phyloP scores from a whole-genome alignment of 2,113 vertebrate genomes.

The Rhynchopsitta pachyrhyncha region DNA sequence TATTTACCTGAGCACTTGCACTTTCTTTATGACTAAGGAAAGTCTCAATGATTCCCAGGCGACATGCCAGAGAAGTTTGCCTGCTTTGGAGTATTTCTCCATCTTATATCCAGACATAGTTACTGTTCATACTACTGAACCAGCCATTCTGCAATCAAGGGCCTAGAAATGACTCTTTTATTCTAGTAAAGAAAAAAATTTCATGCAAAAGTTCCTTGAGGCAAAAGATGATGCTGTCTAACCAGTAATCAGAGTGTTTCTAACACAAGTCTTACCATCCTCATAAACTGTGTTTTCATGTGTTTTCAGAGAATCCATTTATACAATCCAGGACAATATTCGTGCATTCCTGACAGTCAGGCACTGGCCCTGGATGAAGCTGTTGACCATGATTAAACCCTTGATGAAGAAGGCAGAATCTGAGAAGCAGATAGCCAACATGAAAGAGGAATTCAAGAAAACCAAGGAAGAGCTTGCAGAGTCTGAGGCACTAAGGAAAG shows the following conservation, averaged over 20 bases:
- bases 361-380: slow-evolving; percentile 82
- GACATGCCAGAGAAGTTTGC: not conserved
- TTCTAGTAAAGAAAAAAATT: not conserved
- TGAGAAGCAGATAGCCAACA: slow-evolving; percentile 70
- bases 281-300: not conserved
- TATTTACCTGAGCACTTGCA: not conserved
- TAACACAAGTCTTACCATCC: not conserved
- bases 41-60: not conserved
- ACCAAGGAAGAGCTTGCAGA: slow-evolving; percentile 80
- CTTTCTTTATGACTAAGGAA: not conserved
- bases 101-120: not conserved
- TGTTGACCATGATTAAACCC: slow-evolving; percentile 79
- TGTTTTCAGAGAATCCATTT: slow-evolving; percentile 81
- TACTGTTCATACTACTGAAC: not conserved
- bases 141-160: not conserved
- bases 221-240: not conserved
- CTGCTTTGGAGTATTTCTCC: not conserved
- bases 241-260: not conserved
- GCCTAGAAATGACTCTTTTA: not conserved
- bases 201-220: not conserved
- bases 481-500: slow-evolving; percentile 80
- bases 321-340: slow-evolving; percentile 88
- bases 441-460: slow-evolving; percentile 83
- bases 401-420: slow-evolving; percentile 86
- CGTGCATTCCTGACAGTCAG: slow-evolving; percentile 51